Base-by-base conservation (phyloP, 2,888 invertebrate genomes). In the Sesamia inferens region DNA sequence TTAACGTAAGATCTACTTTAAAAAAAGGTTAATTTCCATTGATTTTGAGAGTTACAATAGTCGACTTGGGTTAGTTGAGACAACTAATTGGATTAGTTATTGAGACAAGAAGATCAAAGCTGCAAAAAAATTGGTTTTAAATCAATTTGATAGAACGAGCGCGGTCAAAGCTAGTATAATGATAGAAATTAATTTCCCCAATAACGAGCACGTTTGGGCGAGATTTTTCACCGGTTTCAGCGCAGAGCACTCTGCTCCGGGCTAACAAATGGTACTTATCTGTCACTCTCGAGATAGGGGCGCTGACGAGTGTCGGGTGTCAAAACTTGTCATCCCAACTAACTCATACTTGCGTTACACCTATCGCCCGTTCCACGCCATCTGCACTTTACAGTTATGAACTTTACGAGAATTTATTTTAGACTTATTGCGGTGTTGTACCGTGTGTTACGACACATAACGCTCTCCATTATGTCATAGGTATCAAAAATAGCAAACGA, bases 231-330 rank as follows among this genome's bases (percentile, higher is more conserved):
- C 78, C 71, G 88, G 88, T 88, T 87, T 84, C 86, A 84, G 86
- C 81, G 85, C 78, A 61, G 79, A 83, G 79, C 71, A 73, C 82
- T 85, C 88, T 88, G 89, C 88, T 89, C 87, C 86, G 83, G 85
- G 87, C 88, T 89, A 91, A 92, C 91, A 93, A 93, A 93, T 92
- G 91, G 89, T 88, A 87, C 91, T 93, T 92, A 92, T 93, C 90
- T 89, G 90, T 92, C 93, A 91, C 91, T 89, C 88, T 87, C 88
- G 88, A 92, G 92, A 91, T 92, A 91, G 90, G 91, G 86, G 86
- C 86, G 87, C 87, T 88, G 92, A 91, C 91, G 91, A 92, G 93
- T 90, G 91, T 91, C 88, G 88, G 89, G 89, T 91, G 92, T 92
- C 91, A 92, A 90, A 92, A 90, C 91, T 90, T 89, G 92, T 92